A percentile compares a stretch with the other conserved stretches of the same genome.
Conservation (phyloP, 2,888 invertebrate genomes). For the Orchesellides sinensis region DNA sequence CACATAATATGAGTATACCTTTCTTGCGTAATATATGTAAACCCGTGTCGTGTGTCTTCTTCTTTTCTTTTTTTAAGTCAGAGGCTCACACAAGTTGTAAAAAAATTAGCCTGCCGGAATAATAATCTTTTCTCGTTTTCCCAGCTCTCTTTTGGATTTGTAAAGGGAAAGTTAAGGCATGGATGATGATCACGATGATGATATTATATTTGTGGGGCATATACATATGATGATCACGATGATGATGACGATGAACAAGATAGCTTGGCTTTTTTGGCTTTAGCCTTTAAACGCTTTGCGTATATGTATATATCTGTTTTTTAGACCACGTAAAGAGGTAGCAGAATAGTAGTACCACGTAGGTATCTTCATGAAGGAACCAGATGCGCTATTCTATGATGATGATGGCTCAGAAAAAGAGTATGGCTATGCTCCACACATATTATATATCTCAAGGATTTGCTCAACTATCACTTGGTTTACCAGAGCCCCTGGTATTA, state of each 20-base stretch:
- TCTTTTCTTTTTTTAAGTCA: background rate
- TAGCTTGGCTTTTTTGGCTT: conserved; percentile 56
- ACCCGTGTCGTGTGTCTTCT: too few species aligned
- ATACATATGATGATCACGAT: too few species aligned
- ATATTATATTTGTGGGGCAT: too few species aligned
- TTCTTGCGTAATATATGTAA: too few species aligned
- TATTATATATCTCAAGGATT: conserved; percentile 47
- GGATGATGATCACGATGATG: conserved; percentile 29
- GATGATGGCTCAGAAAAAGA: background rate
- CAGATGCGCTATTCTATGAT: background rate
- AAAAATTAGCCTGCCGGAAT: conserved; percentile 59
- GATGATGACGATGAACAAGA: conserved; percentile 61
- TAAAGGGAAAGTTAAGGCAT: background rate
- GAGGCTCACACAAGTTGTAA: conserved; percentile 39
- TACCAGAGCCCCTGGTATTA: conserved; percentile 64
- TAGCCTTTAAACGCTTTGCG: too few species aligned
- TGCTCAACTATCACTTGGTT: conserved; percentile 65
- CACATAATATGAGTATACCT: conserved; percentile 23
- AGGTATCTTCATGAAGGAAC: background rate
- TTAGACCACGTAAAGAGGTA: too few species aligned
- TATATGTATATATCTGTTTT: too few species aligned
- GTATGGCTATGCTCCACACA: conserved; percentile 23
- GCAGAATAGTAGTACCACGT: too few species aligned
- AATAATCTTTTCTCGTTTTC: conserved; percentile 58
- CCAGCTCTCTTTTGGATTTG: background rate